phyloP scores from a whole-genome alignment of 2,888 invertebrate species.

The Neoascia interrupta region DNA sequence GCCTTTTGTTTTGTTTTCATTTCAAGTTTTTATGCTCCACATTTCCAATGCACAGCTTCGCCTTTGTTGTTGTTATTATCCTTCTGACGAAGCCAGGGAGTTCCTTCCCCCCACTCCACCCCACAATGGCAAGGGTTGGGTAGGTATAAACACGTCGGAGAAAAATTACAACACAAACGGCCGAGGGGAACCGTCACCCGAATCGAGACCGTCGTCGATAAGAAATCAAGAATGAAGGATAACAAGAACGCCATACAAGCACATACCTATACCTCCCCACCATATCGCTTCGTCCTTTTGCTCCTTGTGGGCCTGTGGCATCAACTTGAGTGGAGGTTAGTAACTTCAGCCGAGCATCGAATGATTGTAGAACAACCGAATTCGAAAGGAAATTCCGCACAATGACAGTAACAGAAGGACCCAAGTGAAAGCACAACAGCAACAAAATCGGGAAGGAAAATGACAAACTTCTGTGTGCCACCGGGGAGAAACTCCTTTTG shows the following conservation, averaged over 20 bases:
- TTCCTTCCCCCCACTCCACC: too few species aligned
- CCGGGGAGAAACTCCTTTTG: constrained; percentile 21
- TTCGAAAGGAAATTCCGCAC: constrained; percentile 44
- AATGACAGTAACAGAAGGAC: neutral
- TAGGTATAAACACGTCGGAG: constrained; percentile 51
- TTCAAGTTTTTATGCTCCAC: neutral
- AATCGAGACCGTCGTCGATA: too few species aligned
- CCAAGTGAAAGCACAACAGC: constrained; percentile 1
- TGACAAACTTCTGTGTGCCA: constrained; percentile 29
- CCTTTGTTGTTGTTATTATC: neutral
- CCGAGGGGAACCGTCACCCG: neutral
- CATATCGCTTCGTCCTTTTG: too few species aligned
- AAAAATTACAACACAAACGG: constrained; percentile 37
- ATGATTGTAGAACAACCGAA: constrained; percentile 27
- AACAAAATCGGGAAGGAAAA: constrained; percentile 1
- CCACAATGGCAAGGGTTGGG: constrained; percentile 33
- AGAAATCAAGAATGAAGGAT: constrained; percentile 47
- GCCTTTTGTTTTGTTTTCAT: constrained; percentile 1
- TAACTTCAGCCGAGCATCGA: constrained; percentile 21
- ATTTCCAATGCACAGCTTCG: neutral
- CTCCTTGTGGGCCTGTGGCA: too few species aligned
- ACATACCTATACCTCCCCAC: neutral
- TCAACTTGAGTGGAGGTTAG: constrained; percentile 21
- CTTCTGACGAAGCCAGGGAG: too few species aligned
- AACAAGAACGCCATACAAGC: constrained; percentile 17